These are phyloP conservation scores for Actinia tenebrosa DNA, from an alignment of 64 coral and sea anemone species.

Conservation along the genomic window DNA sequence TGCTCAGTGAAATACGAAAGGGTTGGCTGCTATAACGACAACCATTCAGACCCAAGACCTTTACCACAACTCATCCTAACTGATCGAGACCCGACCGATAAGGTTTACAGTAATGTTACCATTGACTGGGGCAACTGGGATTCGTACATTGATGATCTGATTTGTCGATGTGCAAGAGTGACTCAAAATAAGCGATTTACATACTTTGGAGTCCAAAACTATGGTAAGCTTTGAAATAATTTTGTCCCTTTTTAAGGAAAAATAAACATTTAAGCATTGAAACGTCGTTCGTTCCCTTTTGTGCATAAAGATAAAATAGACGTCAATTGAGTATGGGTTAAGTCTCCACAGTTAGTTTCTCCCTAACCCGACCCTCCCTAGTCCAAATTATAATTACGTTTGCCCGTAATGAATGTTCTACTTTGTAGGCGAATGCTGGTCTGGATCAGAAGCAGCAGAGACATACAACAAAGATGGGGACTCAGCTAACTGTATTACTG, in stretches of 20 bases:
- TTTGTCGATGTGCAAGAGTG: conserved; percentile 55
- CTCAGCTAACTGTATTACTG: conserved; percentile 7
- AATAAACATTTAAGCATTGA: too few relatives aligned
- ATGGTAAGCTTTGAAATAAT: conserved; percentile 28
- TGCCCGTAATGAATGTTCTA: too few relatives aligned
- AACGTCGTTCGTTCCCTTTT: too few relatives aligned
- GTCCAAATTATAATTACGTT: too few relatives aligned
- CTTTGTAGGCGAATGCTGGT: conserved; percentile 47
- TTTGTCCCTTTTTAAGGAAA: too few relatives aligned
- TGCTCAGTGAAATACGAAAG: conserved; percentile 36
- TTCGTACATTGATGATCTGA: conserved; percentile 33
- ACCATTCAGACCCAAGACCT: conserved; percentile 5
- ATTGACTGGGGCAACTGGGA: conserved; percentile 62
- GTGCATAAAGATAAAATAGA: too few relatives aligned
- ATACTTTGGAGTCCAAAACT: conserved; percentile 34
- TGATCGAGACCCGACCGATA: conserved; percentile 16
- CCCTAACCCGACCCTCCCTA: too few relatives aligned
- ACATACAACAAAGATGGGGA: conserved; percentile 3
- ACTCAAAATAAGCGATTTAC: conserved; percentile 18
- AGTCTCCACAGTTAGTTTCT: too few relatives aligned
- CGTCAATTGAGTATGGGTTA: too few relatives aligned
- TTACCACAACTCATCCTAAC: conserved; percentile 48
- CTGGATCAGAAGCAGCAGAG: conserved; percentile 26
- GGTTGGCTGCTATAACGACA: conserved; percentile 54
- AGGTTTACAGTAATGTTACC: conserved; percentile 1